Base-by-base conservation (phyloP, 2,113 vertebrate genomes). In the Hylia prasina region DNA sequence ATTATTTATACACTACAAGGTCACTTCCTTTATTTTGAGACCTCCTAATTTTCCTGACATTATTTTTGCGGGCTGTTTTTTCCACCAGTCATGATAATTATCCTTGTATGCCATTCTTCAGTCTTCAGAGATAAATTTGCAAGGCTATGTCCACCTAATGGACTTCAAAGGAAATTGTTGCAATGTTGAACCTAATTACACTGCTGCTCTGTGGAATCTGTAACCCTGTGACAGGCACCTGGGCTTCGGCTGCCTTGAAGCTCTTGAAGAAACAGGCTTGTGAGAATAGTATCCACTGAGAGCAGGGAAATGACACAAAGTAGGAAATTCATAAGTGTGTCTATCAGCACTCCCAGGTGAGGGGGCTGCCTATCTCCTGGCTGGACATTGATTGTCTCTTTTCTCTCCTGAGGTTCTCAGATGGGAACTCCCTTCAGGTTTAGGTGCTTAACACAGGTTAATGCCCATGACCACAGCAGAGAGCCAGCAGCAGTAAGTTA, bases 161-260 rank as follows among this genome's bases (percentile, higher is more conserved):
- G 80, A 78, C 82, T 93, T 90, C 90, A 94, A 93, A 96, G 86
- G 70, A 87, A 94, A 89, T 89, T 94, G 86, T 71, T 71, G 82
- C 76, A 87, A 40, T 0, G 18, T 50, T 87, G 82, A 89, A 83
- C 17, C 47, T 95, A 92, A 97, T 95, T 94, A 92, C 60, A 65
- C 51, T 60, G 51, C 60, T 82, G 31, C 57, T 91, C 6, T 3
- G 53, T 82, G 31, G 69, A 87, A 87, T 94, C 87, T 76, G 31
- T 89, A 96, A 91, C 72, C 61, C 65, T 4, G 14, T 15, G 14
- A 78, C 81, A 87, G 61, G 37, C 89, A 44, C 20, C 10, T 5
- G 3, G 21, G 33, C 48, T 81, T 37, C 31, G 1, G 21, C 56
- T 90, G 15, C 37, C 68, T 68, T 40, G 65, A 89, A 91, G 44